Percentiles rank a stretch among this genome's conserved stretches.
phyloP scores from a whole-genome alignment of 2,797 vertebrate genomes.

The Sebastiscus tertius region DNA sequence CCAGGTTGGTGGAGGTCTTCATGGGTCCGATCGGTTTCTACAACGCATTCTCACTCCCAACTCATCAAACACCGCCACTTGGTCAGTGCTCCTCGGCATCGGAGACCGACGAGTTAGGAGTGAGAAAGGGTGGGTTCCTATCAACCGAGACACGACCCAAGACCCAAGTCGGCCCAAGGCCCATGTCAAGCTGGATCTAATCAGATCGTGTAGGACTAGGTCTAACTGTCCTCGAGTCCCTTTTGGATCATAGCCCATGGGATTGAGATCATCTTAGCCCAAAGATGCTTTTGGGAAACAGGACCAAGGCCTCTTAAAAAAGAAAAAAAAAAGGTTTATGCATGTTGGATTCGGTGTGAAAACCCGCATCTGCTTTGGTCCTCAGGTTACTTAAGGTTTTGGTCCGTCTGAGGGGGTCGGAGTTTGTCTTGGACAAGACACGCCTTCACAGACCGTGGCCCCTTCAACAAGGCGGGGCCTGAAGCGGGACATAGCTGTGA shows the following conservation, averaged over 20 bases:
- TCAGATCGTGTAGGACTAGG: neutral
- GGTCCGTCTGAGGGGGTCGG: neutral
- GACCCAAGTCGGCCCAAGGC: neutral
- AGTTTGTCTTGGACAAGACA: neutral
- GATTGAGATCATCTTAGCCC: neutral
- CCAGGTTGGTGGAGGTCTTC: neutral
- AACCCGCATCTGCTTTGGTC: neutral
- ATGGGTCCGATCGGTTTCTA: neutral
- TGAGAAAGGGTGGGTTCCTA: neutral
- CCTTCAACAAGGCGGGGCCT: slow-evolving; percentile 21
- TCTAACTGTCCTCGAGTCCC: neutral
- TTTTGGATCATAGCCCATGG: neutral
- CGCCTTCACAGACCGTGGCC: neutral
- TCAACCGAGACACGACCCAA: neutral
- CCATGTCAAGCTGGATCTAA: neutral
- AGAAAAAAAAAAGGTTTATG: neutral
- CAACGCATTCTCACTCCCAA: too few relatives aligned
- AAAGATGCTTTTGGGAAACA: neutral
- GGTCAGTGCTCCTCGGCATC: too few relatives aligned
- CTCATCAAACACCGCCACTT: too few relatives aligned
- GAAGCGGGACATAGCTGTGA: slow-evolving; percentile 39
- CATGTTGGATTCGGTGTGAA: neutral
- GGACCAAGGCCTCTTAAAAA: neutral
- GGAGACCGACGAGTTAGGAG: too few relatives aligned
- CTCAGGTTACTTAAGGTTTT: neutral